Percentiles rank a stretch among this genome's conserved stretches.
Evolutionary conservation across 1,140 invertebrate genomes (phyloP).

Genomic region (Macrocentrus cingulum): DNA sequence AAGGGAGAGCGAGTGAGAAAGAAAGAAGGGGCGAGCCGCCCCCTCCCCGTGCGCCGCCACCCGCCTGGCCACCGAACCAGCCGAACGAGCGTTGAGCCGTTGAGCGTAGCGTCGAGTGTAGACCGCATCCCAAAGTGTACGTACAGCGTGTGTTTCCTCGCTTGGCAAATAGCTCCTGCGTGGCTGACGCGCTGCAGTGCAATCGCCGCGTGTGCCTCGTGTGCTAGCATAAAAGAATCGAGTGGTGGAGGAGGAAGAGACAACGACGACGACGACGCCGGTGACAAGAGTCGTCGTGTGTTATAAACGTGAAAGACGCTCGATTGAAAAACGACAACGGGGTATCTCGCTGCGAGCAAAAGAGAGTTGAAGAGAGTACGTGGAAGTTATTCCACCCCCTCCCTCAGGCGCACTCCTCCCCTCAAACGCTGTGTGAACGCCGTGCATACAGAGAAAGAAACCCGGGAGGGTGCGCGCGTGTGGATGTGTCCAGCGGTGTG

Average conservation of each 20-base stretch:
- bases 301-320: conserved; percentile 4
- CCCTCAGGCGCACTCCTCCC: conserved; percentile 4
- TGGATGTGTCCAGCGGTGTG: conserved; percentile 28
- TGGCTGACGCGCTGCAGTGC: too few species aligned
- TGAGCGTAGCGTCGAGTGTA: conserved; percentile 57
- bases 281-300: conserved; percentile 9
- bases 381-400: conserved; percentile 4
- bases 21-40: conserved; percentile 42
- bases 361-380: conserved; percentile 2
- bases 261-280: not conserved
- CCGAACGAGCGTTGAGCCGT: conserved; percentile 51
- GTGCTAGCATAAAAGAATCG: not conserved
- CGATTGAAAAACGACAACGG: conserved; percentile 26
- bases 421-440: not conserved
- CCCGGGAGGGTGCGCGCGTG: conserved; percentile 55
- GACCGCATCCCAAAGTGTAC: conserved; percentile 54
- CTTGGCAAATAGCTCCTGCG: conserved; percentile 11
- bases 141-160: conserved; percentile 38
- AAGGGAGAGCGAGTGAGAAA: conserved; percentile 36
- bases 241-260: not conserved
- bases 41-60: conserved; percentile 44
- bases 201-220: not conserved
- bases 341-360: conserved; percentile 24
- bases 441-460: conserved; percentile 23
- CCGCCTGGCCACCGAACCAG: conserved; percentile 41